These are phyloP conservation scores for Caenorhabditis sp. DNA, from an alignment of 2,888 invertebrate species.

Conservation along the genomic window DNA sequence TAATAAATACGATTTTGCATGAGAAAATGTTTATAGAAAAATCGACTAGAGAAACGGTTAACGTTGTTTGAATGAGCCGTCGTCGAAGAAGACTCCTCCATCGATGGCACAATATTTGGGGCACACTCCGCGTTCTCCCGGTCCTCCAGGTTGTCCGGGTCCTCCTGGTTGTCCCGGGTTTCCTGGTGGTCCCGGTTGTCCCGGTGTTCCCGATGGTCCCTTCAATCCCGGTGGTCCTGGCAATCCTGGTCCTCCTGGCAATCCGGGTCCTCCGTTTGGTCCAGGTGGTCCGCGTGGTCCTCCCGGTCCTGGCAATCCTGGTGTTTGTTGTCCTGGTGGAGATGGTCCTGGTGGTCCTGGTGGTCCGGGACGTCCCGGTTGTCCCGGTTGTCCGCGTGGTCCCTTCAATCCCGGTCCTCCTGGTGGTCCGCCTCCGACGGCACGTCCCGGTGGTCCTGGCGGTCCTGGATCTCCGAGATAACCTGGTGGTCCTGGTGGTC, in stretches of 20 bases:
- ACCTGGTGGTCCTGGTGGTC: constrained; percentile 54
- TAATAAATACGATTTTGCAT: too few relatives aligned
- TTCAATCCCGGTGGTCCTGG: constrained; percentile 52
- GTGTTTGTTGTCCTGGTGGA: constrained; percentile 15
- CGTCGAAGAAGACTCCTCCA: constrained; percentile 65
- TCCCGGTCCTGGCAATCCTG: constrained; percentile 49
- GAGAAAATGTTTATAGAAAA: too few relatives aligned
- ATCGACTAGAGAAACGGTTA: constrained; percentile 4
- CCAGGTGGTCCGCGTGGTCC: constrained; percentile 48
- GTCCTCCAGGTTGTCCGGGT: constrained; percentile 39
- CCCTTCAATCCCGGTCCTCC: constrained; percentile 52
- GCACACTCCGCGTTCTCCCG: constrained; percentile 61
- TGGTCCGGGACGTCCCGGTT: constrained; percentile 45
- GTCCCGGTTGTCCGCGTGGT: constrained; percentile 55
- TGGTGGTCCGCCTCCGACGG: constrained; percentile 38
- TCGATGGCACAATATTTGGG: constrained; percentile 65
- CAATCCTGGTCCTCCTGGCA: constrained; percentile 41
- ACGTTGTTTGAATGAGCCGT: constrained; percentile 40
- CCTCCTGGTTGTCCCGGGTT: constrained; percentile 39
- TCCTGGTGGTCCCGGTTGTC: constrained; percentile 45
- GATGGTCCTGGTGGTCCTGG: constrained; percentile 44
- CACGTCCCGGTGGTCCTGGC: constrained; percentile 52
- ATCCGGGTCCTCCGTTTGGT: constrained; percentile 47
- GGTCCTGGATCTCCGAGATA: constrained; percentile 43
- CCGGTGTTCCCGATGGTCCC: constrained; percentile 50